Conservation (phyloP, 2,888 invertebrate species). For the Prionchulus punctatus region DNA sequence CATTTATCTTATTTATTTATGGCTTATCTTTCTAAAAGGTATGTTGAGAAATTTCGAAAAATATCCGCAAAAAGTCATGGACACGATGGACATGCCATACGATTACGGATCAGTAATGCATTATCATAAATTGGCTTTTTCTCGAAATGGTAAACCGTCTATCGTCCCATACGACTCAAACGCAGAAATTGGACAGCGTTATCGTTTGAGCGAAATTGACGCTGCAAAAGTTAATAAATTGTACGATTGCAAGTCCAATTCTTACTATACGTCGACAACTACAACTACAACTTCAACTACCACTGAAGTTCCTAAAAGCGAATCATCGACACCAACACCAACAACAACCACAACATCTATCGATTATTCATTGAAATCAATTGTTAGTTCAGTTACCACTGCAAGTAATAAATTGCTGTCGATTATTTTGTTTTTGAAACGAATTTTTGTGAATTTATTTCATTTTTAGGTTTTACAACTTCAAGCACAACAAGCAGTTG, state of each 20-base stretch:
- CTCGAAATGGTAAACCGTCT: slow-evolving; percentile 38
- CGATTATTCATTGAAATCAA: background rate
- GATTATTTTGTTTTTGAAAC: no score
- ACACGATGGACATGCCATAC: slow-evolving; percentile 47
- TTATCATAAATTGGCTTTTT: slow-evolving; percentile 44
- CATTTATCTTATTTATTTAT: background rate
- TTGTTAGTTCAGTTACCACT: background rate
- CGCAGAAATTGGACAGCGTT: slow-evolving; percentile 44
- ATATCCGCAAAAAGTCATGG: slow-evolving; percentile 34
- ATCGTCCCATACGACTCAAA: slow-evolving; percentile 35
- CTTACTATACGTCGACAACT: slow-evolving; percentile 14
- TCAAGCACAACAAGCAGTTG: background rate
- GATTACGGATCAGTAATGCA: slow-evolving; percentile 65
- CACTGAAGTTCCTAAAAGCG: slow-evolving; percentile 6
- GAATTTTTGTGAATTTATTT: background rate
- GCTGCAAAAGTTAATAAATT: slow-evolving; percentile 31
- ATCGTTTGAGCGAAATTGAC: slow-evolving; percentile 24
- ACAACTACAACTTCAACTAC: slow-evolving; percentile 15
- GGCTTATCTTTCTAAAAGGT: slow-evolving; percentile 25
- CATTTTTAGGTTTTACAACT: background rate
- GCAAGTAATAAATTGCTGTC: no score
- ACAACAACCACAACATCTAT: background rate
- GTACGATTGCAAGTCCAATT: slow-evolving; percentile 28
- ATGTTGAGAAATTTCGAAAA: slow-evolving; percentile 40
- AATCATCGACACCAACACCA: slow-evolving; percentile 7